Base-by-base conservation (phyloP, 2,113 vertebrate species). In the Eublepharis macularius region DNA sequence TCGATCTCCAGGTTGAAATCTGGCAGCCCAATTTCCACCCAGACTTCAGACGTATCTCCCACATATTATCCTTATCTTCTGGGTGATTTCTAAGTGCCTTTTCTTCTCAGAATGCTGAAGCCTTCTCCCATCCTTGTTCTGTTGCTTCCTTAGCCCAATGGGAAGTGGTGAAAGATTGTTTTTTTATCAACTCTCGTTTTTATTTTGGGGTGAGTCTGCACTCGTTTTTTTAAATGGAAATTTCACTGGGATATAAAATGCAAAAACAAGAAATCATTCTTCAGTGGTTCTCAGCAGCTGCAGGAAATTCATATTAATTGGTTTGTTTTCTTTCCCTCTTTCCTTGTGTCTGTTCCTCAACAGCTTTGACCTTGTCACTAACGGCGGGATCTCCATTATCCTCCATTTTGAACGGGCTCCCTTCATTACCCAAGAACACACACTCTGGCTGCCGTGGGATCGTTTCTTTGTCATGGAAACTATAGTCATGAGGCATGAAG, bases 401-500 rank as follows among this genome's bases (percentile, higher is more conserved):
- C 95, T 99, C 91, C 97, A 97, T 91, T 99, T 99, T 51, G 98
- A 99, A 92, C 96, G 99, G 0, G 97, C 99, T 14, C 99, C 99
- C 13, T 99, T 99, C 97, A 98, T 99, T 95, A 98, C 98, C 9
- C 99, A 99, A 93, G 98, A 99, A 84, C 98, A 99, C 94, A 99
- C 98, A 0, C 96, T 99, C 66, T 99, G 98, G 99, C 91, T 99
- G 93, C 98, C 99, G 0, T 99, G 99, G 99, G 98, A 98, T 84
- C 98, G 98, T 74, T 99, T 99, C 94, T 99, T 99, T 1, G 99
- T 99, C 94, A 99, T 99, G 98, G 99, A 99, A 88, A 99, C 98
- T 92, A 97, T 99, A 32, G 89, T 98, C 86, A 99, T 99, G 99
- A 96, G 98, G n/a, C 99, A 99, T 0, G 99, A 99, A 92, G 99